phyloP scores from a whole-genome alignment of 2,888 invertebrate species.

The Apamea monoglypha region DNA sequence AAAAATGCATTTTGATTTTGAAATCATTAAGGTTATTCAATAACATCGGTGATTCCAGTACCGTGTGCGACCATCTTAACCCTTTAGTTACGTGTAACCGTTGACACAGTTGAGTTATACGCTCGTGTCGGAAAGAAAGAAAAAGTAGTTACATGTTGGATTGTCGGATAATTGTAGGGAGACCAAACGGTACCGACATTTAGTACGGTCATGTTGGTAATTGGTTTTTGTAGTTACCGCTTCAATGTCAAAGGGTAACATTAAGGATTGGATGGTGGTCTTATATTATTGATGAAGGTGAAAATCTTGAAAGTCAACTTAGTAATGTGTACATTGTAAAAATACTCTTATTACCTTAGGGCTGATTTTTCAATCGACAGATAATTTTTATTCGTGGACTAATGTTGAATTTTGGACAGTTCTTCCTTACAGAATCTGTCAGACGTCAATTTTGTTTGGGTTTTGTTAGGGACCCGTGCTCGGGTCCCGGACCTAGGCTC shows the following conservation, averaged over 20 bases:
- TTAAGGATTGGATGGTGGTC: background rate
- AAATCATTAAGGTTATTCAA: background rate
- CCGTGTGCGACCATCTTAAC: conserved; percentile 29
- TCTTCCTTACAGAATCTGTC: too few species aligned
- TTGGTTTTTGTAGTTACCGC: background rate
- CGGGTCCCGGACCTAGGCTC: too few species aligned
- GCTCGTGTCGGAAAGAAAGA: conserved; percentile 50
- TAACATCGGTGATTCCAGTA: background rate
- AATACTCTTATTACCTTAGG: too few species aligned
- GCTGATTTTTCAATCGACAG: too few species aligned
- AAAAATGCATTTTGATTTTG: background rate
- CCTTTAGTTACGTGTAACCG: conserved; percentile 51
- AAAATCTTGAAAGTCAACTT: too few species aligned
- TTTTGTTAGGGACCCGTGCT: too few species aligned
- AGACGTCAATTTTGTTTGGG: too few species aligned
- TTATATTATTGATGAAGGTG: too few species aligned
- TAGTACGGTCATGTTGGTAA: conserved; percentile 5
- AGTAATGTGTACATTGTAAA: too few species aligned
- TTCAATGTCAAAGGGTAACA: background rate
- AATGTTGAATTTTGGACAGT: too few species aligned
- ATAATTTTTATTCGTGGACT: too few species aligned
- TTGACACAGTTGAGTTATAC: conserved; percentile 54
- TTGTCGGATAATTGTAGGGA: conserved; percentile 38
- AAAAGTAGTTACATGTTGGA: conserved; percentile 41
- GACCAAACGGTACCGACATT: conserved; percentile 42